Conservation (phyloP, 2,113 vertebrate species). For the Burhinus bistriatus region DNA sequence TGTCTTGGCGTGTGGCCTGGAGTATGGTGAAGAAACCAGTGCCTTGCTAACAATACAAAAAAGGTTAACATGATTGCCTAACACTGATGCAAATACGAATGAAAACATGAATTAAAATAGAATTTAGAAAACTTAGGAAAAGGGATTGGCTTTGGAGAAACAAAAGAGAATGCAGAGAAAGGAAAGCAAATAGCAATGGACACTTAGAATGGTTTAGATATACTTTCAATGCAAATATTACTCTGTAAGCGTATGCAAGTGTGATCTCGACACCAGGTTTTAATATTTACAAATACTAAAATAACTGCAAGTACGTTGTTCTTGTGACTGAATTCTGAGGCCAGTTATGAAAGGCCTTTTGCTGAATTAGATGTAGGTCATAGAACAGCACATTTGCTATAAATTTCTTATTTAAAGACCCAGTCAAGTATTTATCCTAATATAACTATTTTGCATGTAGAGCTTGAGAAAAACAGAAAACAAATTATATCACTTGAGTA, state of each 20-base stretch:
- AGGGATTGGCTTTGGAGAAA: constrained; percentile 70
- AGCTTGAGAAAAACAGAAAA: background rate
- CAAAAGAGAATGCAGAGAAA: constrained; percentile 67
- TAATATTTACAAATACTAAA: background rate
- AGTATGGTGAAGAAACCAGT: constrained; percentile 73
- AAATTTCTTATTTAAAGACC: background rate
- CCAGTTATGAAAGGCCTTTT: background rate
- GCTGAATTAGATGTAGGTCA: background rate
- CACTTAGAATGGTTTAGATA: background rate
- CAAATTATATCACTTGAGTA: background rate
- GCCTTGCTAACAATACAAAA: constrained; percentile 68
- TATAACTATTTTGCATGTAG: background rate
- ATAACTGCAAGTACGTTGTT: background rate
- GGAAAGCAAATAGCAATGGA: background rate
- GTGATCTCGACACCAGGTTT: background rate
- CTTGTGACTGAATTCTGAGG: background rate
- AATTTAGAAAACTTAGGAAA: constrained; percentile 65
- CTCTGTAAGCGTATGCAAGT: background rate
- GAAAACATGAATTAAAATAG: constrained; percentile 73
- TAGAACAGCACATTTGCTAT: background rate
- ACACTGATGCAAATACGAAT: constrained; percentile 75
- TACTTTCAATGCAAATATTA: background rate
- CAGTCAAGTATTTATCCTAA: background rate
- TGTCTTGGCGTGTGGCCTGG: constrained; percentile 72
- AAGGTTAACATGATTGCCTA: constrained; percentile 68